Evolutionary conservation across 2,888 invertebrate species (phyloP).

Genomic region (Drosophila putrida): DNA sequence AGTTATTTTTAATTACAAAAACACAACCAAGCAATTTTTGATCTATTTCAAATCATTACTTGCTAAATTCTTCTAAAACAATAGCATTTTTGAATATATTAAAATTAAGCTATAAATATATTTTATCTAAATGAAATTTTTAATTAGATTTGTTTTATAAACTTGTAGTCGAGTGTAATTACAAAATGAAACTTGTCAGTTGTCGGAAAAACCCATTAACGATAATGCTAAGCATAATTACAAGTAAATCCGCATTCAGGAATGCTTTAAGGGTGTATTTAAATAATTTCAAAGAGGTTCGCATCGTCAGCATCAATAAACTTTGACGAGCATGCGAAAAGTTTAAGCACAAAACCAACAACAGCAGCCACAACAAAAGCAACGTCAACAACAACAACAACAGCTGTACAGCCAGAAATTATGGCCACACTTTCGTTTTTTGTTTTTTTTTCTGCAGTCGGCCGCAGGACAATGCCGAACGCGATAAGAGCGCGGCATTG

Average conservation of each 20-base stretch:
- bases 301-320: constrained; percentile 71
- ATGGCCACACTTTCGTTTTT: constrained; percentile 80
- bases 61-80: neutral
- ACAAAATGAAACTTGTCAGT: constrained; percentile 12
- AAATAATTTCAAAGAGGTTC: constrained; percentile 34
- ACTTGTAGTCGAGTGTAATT: constrained; percentile 29
- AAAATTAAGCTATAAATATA: neutral
- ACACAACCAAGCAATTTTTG: neutral
- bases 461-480: constrained; percentile 63
- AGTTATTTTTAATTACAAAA: neutral
- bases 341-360: constrained; percentile 38
- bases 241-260: constrained; percentile 4
- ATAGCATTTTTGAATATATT: neutral
- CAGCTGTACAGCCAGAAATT: constrained; percentile 61
- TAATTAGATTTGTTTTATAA: neutral
- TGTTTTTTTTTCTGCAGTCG: constrained; percentile 65
- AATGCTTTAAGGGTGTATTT: constrained; percentile 44
- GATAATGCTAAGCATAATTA: constrained; percentile 37
- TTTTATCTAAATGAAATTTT: neutral
- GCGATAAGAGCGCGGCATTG: constrained; percentile 63
- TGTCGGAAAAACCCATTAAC: constrained; percentile 41
- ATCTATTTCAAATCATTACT: neutral
- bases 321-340: constrained; percentile 52
- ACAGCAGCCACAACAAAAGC: constrained; percentile 37
- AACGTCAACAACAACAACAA: constrained; percentile 36